Base-by-base conservation (phyloP, 2,113 vertebrate species). In the Heptranchias perlo region DNA sequence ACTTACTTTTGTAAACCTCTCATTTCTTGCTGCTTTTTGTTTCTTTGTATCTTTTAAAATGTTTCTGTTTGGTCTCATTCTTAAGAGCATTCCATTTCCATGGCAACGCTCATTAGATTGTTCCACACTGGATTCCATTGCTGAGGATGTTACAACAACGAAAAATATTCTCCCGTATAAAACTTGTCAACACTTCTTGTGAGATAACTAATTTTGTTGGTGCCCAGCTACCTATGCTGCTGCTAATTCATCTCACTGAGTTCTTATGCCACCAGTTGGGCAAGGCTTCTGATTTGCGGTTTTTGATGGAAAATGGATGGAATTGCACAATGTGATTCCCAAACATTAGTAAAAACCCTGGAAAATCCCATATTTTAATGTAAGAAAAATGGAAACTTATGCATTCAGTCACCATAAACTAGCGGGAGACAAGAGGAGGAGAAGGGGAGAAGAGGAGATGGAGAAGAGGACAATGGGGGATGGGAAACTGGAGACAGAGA, bases 51-150 rank as follows among this genome's bases (percentile, higher is more conserved):
- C 35, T n/a, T 93, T 64, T 62, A 39, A 93, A 93, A 93, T 92
- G 44, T 93, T 93, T 93, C 89, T 93, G 89, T 93, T 93, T 93
- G 89, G 21, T 93, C n/a, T 93, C 89, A 93, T 62, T 93, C 89
- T 93, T 93, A 62, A n/a, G 14, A 10, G 16, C 58, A 64, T 93
- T 93, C 89, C 58, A 62, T 93, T 62, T 62, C 89, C 89, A 93
- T 93, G 89, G 35, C 89, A 93, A 93, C 58, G 8, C 16, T 64
- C 39, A 93, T 62, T 62, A 64, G 35, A 62, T 62, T 93, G 89
- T 93, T 62, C 58, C 89, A 93, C 18, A 62, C 35, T 62, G 61
- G 58, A 21, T 62, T 93, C 58, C 58, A 93, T 93, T 39, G 58
- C 54, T 23, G 31, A 92, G 54, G 89, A 8, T 4, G 2, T 62